Conservation (phyloP, 2,797 vertebrate genomes). For the Channa striata region DNA sequence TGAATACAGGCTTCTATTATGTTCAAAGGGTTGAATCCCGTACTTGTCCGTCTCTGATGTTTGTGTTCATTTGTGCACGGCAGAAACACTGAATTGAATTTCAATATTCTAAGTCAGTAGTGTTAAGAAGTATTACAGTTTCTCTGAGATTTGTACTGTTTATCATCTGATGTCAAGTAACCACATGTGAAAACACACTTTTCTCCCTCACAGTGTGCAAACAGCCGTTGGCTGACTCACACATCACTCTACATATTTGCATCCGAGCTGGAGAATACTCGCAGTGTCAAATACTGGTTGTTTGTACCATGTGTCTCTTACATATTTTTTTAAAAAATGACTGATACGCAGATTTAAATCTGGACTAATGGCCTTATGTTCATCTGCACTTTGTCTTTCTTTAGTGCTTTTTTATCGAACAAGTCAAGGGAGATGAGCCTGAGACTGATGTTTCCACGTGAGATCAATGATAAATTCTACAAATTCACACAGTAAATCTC, state of each 20-base stretch:
- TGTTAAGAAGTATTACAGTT: not conserved
- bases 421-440: too few species aligned
- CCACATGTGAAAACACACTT: conserved; percentile 5
- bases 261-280: conserved; percentile 28
- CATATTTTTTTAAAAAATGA: not conserved
- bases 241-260: conserved; percentile 35
- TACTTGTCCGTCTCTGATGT: not conserved
- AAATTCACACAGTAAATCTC: not conserved
- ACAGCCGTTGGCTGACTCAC: conserved; percentile 27
- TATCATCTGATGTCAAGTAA: conserved; percentile 10
- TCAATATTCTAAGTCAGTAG: not conserved
- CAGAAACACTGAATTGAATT: not conserved
- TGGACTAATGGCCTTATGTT: too few species aligned
- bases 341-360: too few species aligned
- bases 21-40: not conserved
- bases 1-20: too few species aligned
- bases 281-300: conserved; percentile 53
- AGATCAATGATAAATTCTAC: too few species aligned
- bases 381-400: too few species aligned
- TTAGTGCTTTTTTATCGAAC: too few species aligned
- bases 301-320: not conserved
- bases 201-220: conserved; percentile 3
- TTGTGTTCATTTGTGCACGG: not conserved
- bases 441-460: too few species aligned
- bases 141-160: not conserved